Evolutionary conservation across 2,113 vertebrate genomes (phyloP).

Genomic region (Brienomyrus longianalis): DNA sequence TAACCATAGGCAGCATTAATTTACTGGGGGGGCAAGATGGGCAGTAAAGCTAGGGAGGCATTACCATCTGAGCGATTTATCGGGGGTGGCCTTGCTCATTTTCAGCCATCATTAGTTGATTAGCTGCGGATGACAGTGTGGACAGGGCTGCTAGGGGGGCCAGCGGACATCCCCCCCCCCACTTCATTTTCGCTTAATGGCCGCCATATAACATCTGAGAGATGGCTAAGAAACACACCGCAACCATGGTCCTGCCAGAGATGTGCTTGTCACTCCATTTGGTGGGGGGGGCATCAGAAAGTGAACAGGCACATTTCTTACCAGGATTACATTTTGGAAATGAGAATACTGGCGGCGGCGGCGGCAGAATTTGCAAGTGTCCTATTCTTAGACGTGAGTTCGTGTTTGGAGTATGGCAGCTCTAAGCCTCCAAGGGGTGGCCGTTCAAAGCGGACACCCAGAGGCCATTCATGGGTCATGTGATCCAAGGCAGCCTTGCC

Average conservation of each 20-base stretch:
- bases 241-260: neutral
- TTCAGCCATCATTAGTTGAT: conserved; percentile 81
- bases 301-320: conserved; percentile 1
- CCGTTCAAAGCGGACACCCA: neutral
- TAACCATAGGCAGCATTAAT: conserved; percentile 70
- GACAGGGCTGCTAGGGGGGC: conserved; percentile 55
- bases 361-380: too few relatives aligned
- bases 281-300: neutral
- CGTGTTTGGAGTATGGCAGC: neutral
- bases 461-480: neutral
- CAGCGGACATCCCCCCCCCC: conserved; percentile 37
- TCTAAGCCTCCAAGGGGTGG: neutral
- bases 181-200: conserved; percentile 52
- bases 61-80: conserved; percentile 71
- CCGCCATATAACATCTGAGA: conserved; percentile 34
- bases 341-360: neutral
- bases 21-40: conserved; percentile 68
- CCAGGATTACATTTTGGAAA: neutral
- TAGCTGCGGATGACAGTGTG: conserved; percentile 68
- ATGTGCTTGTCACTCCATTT: neutral
- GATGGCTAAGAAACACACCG: neutral
- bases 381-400: too few relatives aligned
- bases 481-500: neutral
- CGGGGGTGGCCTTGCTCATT: conserved; percentile 74
- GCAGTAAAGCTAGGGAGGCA: conserved; percentile 71